phyloP scores from a whole-genome alignment of 2,113 vertebrate species.

The Lycaon pictus region DNA sequence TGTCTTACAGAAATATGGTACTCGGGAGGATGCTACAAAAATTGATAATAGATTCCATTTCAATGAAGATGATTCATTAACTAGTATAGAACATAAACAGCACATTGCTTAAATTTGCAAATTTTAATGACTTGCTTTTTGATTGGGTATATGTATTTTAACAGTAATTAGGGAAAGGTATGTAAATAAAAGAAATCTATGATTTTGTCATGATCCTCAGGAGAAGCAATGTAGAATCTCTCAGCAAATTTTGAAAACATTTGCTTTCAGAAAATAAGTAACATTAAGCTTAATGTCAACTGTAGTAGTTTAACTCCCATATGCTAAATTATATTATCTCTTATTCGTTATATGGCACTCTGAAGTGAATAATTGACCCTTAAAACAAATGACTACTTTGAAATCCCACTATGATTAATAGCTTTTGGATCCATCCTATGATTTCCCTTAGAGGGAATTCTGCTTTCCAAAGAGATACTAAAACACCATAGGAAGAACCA shows the following conservation, averaged over 20 bases:
- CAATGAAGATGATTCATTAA: not conserved
- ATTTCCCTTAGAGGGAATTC: constrained; percentile 13
- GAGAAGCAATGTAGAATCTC: not conserved
- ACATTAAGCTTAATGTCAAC: not conserved
- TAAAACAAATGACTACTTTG: constrained; percentile 15
- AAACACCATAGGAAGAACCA: not conserved
- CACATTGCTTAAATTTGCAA: not conserved
- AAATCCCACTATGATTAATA: constrained; percentile 17
- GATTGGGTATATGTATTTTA: not conserved
- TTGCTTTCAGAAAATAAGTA: not conserved
- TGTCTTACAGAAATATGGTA: not conserved
- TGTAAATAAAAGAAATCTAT: not conserved
- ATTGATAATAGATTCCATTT: not conserved
- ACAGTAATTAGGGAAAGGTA: not conserved
- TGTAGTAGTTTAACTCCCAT: not conserved
- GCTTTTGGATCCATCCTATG: not conserved
- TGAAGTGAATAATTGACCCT: constrained; percentile 10
- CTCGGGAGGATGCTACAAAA: not conserved
- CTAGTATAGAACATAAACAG: not conserved
- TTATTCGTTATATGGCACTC: constrained; percentile 15
- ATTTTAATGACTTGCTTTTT: not conserved
- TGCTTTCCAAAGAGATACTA: not conserved
- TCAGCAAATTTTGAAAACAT: not conserved
- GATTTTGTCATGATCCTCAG: not conserved
- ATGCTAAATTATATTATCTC: not conserved